A percentile compares a stretch with the other conserved stretches of the same genome.
These are phyloP conservation scores for Odontothrips loti DNA, from an alignment of 2,888 invertebrate species.

Conservation along the genomic window DNA sequence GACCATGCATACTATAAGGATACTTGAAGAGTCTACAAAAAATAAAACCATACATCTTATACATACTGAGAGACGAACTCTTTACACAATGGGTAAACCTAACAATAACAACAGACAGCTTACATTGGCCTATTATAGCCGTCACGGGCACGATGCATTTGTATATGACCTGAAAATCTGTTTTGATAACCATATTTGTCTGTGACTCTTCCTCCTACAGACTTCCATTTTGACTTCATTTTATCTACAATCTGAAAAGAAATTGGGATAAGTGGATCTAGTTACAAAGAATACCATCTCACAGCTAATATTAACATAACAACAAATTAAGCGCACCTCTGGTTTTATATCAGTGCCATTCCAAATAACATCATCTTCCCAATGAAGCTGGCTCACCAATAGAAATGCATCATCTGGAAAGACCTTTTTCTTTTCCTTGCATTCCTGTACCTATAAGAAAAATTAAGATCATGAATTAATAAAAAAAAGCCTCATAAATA, in stretches of 20 bases:
- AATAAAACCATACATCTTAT: not conserved
- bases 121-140: not conserved
- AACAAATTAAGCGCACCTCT: conserved; percentile 55
- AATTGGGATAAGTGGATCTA: no score
- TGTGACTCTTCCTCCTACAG: conserved; percentile 88
- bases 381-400: conserved; percentile 92
- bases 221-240: conserved; percentile 83
- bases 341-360: conserved; percentile 94
- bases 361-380: conserved; percentile 99
- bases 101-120: not conserved
- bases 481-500: not conserved
- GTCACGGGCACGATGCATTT: no score
- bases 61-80: not conserved
- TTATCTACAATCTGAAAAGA: conserved; percentile 63
- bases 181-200: not conserved
- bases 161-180: no score
- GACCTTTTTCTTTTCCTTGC: conserved; percentile 51
- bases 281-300: no score
- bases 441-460: conserved; percentile 38
- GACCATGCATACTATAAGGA: conserved; percentile 40
- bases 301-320: not conserved
- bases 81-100: no score
- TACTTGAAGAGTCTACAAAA: not conserved
- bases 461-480: not conserved
- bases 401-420: conserved; percentile 87